Base-by-base conservation (phyloP, 2,797 vertebrate species). In the Macropodus opercularis region DNA sequence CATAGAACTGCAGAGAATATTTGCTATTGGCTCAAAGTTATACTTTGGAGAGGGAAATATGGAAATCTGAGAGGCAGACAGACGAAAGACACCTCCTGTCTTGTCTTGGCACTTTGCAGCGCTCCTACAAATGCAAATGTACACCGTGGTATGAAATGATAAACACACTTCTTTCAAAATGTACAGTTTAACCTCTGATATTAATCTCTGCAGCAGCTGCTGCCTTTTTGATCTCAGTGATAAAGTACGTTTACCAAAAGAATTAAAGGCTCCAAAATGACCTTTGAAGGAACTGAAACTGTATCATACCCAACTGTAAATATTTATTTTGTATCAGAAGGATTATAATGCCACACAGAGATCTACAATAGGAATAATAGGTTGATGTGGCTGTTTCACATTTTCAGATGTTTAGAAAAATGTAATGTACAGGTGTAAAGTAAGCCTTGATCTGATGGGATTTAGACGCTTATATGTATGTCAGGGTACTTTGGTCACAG, bases 11-110 rank as follows among this genome's bases (percentile, higher is more conserved):
- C 56, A 64, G 52, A 61, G 43, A 55, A 44, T 59, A 46, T 81
- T 78, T 77, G 55, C 51, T 60, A 38, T 66, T 60, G 68, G 63
- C 41, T 72, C 42, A 69, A 68, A 67, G 49, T 80, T 84, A 69
- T 51, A 65, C 42, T 76, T 80, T 71, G 34, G 46, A 63, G 39
- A 51, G 17, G 15, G 51, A 68, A 68, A 72, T 63, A 62, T 69
- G 47, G 58, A 80, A 55, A 57, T 68, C 26, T 56, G 19, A 71
- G 55, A 74, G 36, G 38, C 46, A 59, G 46, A 69, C 50, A 58
- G 47, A 66, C 63, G 35, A 55, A 36, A 72, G 39, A 78, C 49
- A 56, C 54, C 34, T 74, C 53, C 67, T 66, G 63, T 63, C 69
- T 58, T 12, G 34, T 56, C 51, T 42, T 43, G 17, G 56, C 35